Base-by-base conservation (phyloP, 1,140 invertebrate species). In the Venturia canescens region DNA sequence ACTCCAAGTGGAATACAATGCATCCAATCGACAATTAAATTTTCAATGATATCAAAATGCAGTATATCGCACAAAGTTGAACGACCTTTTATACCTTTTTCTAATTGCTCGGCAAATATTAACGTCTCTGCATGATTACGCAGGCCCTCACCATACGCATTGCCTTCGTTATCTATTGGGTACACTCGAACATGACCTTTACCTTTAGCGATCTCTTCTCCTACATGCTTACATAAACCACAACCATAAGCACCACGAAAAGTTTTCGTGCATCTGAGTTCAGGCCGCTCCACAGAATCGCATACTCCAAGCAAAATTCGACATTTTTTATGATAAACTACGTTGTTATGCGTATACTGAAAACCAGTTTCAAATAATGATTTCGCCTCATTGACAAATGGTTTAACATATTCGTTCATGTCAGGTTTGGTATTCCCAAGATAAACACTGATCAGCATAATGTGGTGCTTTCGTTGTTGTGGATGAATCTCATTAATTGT, bases 21-120 rank as follows among this genome's bases (percentile, higher is more conserved):
- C 86, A 88, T 87, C 82, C 85, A 85, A 79, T 88, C 87, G 18
- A 81, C 78, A 16, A 79, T 80, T 50, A 88, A 76, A 78, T 79
- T 79, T 21, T 44, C 1, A 67, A 86, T 82, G 26, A 86, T 82
- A 44, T 87, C 79, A 79, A 86, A 86, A 38, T 79, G 60, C 29
- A 80, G 76, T 29, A 85, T 76, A 78, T 82, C 70, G 34, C 66
- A 83, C 63, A 85, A 71, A 57, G 79, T 77, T 50, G 84, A 86
- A 38, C 79, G 72, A 69, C 67, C 72, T 78, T 81, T 82, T 11
- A 85, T 74, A 34, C 71, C 81, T 78, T 81, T 82, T 69, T 80
- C 50, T 15, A 38, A 27, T 53, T 57, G 80, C 75, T 29, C 27
- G 0, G 60, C 72, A 69, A 72, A 70, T 15, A 66, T 11, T 60